phyloP scores from a whole-genome alignment of 2,113 vertebrate genomes.

The Illadopsis cleaveri region DNA sequence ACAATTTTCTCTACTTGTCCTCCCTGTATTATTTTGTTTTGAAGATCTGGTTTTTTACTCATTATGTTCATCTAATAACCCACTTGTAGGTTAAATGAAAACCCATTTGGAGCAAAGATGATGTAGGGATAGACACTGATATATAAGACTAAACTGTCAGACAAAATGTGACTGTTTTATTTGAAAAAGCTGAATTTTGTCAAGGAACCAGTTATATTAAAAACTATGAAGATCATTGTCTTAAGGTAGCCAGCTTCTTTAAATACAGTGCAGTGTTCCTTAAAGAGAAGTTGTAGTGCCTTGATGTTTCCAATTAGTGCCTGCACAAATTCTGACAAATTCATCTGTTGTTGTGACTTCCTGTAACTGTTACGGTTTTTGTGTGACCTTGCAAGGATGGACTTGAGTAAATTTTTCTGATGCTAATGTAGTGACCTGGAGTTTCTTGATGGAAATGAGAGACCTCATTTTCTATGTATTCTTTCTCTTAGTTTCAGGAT shows the following conservation, averaged over 20 bases:
- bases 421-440: background rate
- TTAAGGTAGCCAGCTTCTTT: background rate
- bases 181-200: background rate
- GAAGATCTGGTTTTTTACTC: background rate
- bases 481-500: background rate
- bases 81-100: background rate
- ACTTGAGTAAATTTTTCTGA: background rate
- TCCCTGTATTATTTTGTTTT: background rate
- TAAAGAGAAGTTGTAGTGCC: background rate
- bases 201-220: background rate
- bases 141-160: background rate
- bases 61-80: background rate
- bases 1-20: background rate
- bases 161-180: background rate
- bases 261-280: background rate
- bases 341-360: background rate
- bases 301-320: background rate
- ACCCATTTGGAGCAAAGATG: background rate
- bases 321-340: background rate
- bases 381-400: background rate
- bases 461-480: background rate
- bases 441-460: background rate
- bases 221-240: background rate
- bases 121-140: background rate
- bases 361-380: background rate